Evolutionary conservation across 2,888 invertebrate species (phyloP).

Genomic region (Podotricha telesiphe): DNA sequence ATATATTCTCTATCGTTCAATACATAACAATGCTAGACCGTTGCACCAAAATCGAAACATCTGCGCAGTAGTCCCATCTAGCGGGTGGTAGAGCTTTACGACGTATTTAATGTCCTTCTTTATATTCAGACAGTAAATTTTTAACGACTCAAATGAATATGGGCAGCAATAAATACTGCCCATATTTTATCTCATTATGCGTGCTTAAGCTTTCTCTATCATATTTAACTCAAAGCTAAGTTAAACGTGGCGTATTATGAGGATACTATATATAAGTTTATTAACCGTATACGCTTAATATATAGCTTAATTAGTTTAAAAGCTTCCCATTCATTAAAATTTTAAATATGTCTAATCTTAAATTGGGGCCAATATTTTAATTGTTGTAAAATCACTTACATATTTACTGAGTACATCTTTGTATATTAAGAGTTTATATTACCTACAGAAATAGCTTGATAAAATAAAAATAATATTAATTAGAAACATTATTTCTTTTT

Average conservation of each 20-base stretch:
- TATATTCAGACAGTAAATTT: constrained; percentile 65
- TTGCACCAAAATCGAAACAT: constrained; percentile 30
- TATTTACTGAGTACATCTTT: too few relatives aligned
- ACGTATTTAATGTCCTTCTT: constrained; percentile 64
- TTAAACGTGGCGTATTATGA: constrained; percentile 27
- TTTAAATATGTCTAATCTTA: too few relatives aligned
- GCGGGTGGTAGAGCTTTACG: constrained; percentile 66
- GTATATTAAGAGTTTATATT: too few relatives aligned
- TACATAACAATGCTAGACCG: not conserved
- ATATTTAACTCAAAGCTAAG: constrained; percentile 50
- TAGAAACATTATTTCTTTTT: too few relatives aligned
- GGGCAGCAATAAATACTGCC: constrained; percentile 65
- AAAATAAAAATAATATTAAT: too few relatives aligned
- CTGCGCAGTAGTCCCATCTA: constrained; percentile 47
- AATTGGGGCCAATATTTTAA: too few relatives aligned
- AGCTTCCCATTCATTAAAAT: too few relatives aligned
- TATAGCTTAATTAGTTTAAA: too few relatives aligned
- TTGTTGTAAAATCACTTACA: too few relatives aligned
- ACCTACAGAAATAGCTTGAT: too few relatives aligned
- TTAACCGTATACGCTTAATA: not conserved
- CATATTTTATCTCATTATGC: constrained; percentile 71
- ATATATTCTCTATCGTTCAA: too few relatives aligned
- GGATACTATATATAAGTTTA: not conserved
- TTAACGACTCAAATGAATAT: constrained; percentile 61
- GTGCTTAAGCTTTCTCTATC: constrained; percentile 45